Conservation (phyloP, 2,888 invertebrate genomes). For the Orthosia gracilis region DNA sequence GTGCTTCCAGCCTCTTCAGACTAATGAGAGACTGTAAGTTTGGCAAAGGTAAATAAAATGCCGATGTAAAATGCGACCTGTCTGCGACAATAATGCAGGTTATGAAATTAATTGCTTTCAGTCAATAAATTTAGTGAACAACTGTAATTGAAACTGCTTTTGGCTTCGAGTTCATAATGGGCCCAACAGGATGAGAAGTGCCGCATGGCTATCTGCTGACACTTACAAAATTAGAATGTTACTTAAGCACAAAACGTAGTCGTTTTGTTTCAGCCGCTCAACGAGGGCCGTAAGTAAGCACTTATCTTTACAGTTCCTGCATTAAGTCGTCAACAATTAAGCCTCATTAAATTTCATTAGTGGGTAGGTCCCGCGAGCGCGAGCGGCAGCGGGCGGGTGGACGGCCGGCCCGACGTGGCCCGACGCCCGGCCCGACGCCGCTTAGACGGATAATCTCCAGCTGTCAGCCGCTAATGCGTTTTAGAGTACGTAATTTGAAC, state of each 20-base stretch:
- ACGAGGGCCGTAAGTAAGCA: conserved; percentile 80
- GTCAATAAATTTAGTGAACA: not conserved
- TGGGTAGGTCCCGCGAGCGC: conserved; percentile 83
- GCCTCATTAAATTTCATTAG: conserved; percentile 91
- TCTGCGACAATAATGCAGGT: not conserved
- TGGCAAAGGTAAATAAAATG: conserved; percentile 3
- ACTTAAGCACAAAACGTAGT: conserved; percentile 69
- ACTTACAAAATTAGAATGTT: conserved; percentile 60
- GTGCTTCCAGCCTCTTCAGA: conserved; percentile 32
- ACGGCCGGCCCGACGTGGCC: conserved; percentile 73
- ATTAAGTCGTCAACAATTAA: conserved; percentile 91
- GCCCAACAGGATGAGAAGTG: conserved; percentile 34
- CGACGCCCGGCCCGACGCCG: conserved; percentile 81
- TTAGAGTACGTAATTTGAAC: conserved; percentile 92
- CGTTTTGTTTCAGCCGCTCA: conserved; percentile 83
- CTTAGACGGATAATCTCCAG: conserved; percentile 91
- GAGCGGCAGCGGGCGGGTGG: conserved; percentile 68
- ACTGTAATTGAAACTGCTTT: conserved; percentile 10
- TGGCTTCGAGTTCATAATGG: conserved; percentile 29
- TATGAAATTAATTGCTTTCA: not conserved
- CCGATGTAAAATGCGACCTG: not conserved
- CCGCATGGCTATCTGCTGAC: conserved; percentile 33
- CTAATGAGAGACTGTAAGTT: conserved; percentile 10
- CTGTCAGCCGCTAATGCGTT: conserved; percentile 91
- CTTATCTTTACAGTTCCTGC: conserved; percentile 87